Evolutionary conservation across 2,888 invertebrate genomes (phyloP).

Genomic region (Drosophila stalkeri): DNA sequence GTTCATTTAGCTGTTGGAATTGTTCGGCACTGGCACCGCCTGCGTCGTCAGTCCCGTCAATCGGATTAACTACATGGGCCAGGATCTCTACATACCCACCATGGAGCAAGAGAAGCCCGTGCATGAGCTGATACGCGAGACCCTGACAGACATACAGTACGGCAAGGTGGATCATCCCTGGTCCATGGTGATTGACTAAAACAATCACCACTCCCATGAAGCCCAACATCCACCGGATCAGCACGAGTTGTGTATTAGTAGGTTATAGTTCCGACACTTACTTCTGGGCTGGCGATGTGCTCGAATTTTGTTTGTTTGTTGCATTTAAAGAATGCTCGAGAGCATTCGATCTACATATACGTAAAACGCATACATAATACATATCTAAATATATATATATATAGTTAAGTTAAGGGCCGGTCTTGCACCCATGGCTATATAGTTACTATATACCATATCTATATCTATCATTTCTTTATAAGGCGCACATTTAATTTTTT

Average conservation of each 20-base stretch:
- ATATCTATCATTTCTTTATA: slow-evolving; percentile 32
- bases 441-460: slow-evolving; percentile 44
- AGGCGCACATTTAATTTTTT: slow-evolving; percentile 39
- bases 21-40: slow-evolving; percentile 99
- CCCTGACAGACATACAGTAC: slow-evolving; percentile 95
- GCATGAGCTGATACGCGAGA: slow-evolving; percentile 90
- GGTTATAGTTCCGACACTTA: slow-evolving; percentile 57
- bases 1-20: slow-evolving; percentile 91
- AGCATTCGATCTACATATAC: slow-evolving; percentile 40
- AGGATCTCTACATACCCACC: slow-evolving; percentile 90
- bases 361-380: slow-evolving; percentile 35
- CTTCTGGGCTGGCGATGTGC: slow-evolving; percentile 62
- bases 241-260: slow-evolving; percentile 79
- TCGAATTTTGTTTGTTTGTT: slow-evolving; percentile 72
- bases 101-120: slow-evolving; percentile 90
- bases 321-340: slow-evolving; percentile 48
- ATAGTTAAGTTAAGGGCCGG: slow-evolving; percentile 42
- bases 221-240: slow-evolving; percentile 8
- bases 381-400: slow-evolving; percentile 16
- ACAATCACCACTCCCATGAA: background rate
- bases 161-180: slow-evolving; percentile 93
- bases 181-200: slow-evolving; percentile 88
- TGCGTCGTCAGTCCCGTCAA: slow-evolving; percentile 97
- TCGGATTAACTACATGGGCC: slow-evolving; percentile 91
- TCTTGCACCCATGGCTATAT: slow-evolving; percentile 50